These are phyloP conservation scores for Encarsia formosa DNA, from an alignment of 2,888 invertebrate species.

Conservation along the genomic window DNA sequence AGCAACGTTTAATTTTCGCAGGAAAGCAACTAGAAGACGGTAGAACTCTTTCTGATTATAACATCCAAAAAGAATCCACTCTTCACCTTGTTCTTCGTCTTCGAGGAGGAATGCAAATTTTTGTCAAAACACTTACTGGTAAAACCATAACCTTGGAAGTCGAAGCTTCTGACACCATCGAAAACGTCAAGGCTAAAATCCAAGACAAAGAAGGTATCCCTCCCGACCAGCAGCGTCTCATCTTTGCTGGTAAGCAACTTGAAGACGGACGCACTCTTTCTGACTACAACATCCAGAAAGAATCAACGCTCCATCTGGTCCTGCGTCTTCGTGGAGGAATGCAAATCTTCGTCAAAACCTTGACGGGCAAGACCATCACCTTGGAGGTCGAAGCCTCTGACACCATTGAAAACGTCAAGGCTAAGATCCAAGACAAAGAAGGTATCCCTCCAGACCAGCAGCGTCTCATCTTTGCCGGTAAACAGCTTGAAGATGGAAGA, in stretches of 20 bases:
- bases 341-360: slow-evolving; percentile 38
- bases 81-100: slow-evolving; percentile 34
- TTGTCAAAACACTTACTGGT: slow-evolving; percentile 36
- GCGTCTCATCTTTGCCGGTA: slow-evolving; percentile 37
- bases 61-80: slow-evolving; percentile 37
- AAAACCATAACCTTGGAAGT: slow-evolving; percentile 38
- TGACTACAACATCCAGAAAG: slow-evolving; percentile 38
- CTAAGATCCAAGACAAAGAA: slow-evolving; percentile 36
- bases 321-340: slow-evolving; percentile 36
- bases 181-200: slow-evolving; percentile 35
- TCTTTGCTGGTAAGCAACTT: slow-evolving; percentile 37
- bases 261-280: slow-evolving; percentile 37
- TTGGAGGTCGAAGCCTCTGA: slow-evolving; percentile 35
- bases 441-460: slow-evolving; percentile 38
- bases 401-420: slow-evolving; percentile 35
- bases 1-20: slow-evolving; percentile 35
- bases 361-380: slow-evolving; percentile 36
- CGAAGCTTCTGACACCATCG: slow-evolving; percentile 34
- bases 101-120: slow-evolving; percentile 38
- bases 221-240: slow-evolving; percentile 36
- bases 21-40: slow-evolving; percentile 37
- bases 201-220: slow-evolving; percentile 39
- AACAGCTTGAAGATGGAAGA: slow-evolving; percentile 35
- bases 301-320: slow-evolving; percentile 36
- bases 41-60: slow-evolving; percentile 34